Conservation (phyloP, 2,797 vertebrate genomes). For the Oreochromis grahami region DNA sequence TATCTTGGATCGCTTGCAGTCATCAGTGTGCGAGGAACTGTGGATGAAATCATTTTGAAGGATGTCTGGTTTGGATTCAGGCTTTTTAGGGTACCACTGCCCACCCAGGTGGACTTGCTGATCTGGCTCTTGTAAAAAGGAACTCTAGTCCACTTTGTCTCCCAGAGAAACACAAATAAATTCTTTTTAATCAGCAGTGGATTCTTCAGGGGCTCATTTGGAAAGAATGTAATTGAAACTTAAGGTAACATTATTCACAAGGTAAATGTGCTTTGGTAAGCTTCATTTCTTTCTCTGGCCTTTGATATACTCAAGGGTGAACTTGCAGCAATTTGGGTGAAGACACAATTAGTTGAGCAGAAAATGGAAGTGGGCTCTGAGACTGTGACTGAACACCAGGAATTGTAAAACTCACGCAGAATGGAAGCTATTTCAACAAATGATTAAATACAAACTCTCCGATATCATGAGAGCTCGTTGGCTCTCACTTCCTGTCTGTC, state of each 20-base stretch:
- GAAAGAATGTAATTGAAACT: slow-evolving; percentile 69
- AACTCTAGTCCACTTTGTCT: slow-evolving; percentile 43
- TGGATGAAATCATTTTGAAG: slow-evolving; percentile 46
- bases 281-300: slow-evolving; percentile 33
- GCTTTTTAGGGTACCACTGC: slow-evolving; percentile 41
- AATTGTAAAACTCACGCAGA: slow-evolving; percentile 16
- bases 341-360: slow-evolving; percentile 22
- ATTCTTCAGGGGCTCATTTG: slow-evolving; percentile 58
- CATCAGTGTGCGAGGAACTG: slow-evolving; percentile 19
- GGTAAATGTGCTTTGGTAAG: slow-evolving; percentile 43
- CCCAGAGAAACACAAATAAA: slow-evolving; percentile 65
- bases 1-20: slow-evolving; percentile 38
- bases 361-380: slow-evolving; percentile 4
- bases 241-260: slow-evolving; percentile 62
- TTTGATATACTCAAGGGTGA: slow-evolving; percentile 31
- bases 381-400: not conserved
- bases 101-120: slow-evolving; percentile 60
- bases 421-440: slow-evolving; percentile 40
- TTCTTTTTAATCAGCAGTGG: slow-evolving; percentile 65
- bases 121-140: slow-evolving; percentile 55
- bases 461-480: slow-evolving; percentile 37
- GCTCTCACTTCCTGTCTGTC: slow-evolving; percentile 56
- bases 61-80: slow-evolving; percentile 50
- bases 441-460: slow-evolving; percentile 40
- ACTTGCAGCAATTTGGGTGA: slow-evolving; percentile 21